Conservation (phyloP, 2,797 vertebrate genomes). For the Scleropages formosus region DNA sequence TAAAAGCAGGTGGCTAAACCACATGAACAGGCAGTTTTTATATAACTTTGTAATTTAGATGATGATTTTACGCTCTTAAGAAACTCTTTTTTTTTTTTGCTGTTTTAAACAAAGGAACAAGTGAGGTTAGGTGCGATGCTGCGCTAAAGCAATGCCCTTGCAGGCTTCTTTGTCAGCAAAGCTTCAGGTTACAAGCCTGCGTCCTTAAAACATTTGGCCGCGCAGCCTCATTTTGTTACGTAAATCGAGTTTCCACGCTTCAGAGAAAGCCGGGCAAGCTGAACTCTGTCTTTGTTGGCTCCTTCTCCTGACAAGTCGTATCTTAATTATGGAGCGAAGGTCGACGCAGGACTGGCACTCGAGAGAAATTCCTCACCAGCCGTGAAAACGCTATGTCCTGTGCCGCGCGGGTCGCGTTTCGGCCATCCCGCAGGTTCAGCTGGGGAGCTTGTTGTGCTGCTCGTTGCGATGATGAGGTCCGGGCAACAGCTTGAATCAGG, state of each 20-base stretch:
- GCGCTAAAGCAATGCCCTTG: not conserved
- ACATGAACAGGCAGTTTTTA: no score
- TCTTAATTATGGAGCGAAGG: not conserved
- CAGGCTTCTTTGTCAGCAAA: not conserved
- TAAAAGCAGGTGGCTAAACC: no score
- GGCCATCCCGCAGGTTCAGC: conserved; percentile 27
- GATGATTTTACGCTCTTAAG: no score
- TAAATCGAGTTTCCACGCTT: not conserved
- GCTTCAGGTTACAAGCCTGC: not conserved
- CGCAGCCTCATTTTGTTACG: not conserved
- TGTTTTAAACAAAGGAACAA: no score
- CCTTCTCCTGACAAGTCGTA: not conserved
- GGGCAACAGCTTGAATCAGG: conserved; percentile 60
- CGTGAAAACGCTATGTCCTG: not conserved
- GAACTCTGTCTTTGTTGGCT: not conserved
- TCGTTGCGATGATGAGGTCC: conserved; percentile 42
- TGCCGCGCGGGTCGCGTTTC: not conserved
- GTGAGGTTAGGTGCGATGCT: no score
- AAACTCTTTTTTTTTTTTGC: no score
- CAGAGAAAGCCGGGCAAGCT: not conserved
- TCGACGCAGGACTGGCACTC: no score
- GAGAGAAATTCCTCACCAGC: not conserved
- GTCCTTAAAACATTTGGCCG: not conserved
- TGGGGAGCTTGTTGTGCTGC: conserved; percentile 53
- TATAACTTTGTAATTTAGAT: no score